Evolutionary conservation across 2,888 invertebrate species (phyloP).

Genomic region (Sesia apiformis): DNA sequence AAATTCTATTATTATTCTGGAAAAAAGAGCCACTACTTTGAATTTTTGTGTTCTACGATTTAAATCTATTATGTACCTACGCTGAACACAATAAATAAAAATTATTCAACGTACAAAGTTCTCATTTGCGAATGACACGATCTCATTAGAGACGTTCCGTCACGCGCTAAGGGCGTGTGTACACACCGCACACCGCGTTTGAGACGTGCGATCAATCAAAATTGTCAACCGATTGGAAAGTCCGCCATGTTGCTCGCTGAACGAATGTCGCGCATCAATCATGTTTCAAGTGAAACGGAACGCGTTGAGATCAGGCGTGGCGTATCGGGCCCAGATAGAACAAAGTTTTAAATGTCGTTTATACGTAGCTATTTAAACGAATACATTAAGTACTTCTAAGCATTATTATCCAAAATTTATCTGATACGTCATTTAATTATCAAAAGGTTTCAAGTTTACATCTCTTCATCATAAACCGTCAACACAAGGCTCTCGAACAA

Average conservation of each 20-base stretch:
- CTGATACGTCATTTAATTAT: not conserved
- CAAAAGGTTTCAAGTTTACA: not conserved
- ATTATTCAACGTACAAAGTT: not conserved
- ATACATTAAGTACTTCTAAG: too few relatives aligned
- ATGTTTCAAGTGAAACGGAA: slow-evolving; percentile 33
- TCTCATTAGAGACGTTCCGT: slow-evolving; percentile 32
- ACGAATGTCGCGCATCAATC: slow-evolving; percentile 58
- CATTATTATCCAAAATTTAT: not conserved
- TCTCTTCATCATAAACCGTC: slow-evolving; percentile 59
- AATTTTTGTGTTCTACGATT: too few relatives aligned
- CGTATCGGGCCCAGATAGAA: not conserved
- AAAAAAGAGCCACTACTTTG: too few relatives aligned
- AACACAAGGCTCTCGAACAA: slow-evolving; percentile 47
- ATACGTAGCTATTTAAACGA: too few relatives aligned
- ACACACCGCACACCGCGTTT: slow-evolving; percentile 16
- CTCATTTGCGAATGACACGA: slow-evolving; percentile 22
- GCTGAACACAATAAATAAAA: too few relatives aligned
- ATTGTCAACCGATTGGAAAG: slow-evolving; percentile 69
- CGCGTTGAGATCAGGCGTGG: slow-evolving; percentile 6
- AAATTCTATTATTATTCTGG: too few relatives aligned
- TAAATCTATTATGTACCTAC: too few relatives aligned
- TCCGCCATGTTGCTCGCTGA: slow-evolving; percentile 41
- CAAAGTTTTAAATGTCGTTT: too few relatives aligned
- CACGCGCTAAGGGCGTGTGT: slow-evolving; percentile 32
- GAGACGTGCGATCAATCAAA: slow-evolving; percentile 56